phyloP scores from a whole-genome alignment of 2,113 vertebrate genomes.

The Litocranius walleri region DNA sequence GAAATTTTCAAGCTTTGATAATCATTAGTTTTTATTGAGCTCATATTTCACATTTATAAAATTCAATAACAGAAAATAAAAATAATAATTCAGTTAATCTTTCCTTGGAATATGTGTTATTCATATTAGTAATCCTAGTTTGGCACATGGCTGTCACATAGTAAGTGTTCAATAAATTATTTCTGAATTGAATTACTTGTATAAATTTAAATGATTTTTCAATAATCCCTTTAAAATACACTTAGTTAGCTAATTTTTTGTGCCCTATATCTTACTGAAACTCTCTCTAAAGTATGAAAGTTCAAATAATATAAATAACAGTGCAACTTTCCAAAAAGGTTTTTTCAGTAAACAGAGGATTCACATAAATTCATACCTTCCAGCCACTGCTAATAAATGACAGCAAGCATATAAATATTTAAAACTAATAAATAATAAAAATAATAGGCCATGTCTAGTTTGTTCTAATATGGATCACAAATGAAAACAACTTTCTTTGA shows the following conservation, averaged over 20 bases:
- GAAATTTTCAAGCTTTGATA: background rate
- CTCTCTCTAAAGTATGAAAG: background rate
- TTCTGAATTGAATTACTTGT: background rate
- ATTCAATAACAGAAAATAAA: constrained; percentile 3
- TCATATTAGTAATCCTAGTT: background rate
- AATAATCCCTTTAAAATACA: background rate
- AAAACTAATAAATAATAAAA: constrained; percentile 23
- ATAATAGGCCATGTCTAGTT: background rate
- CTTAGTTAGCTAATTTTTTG: background rate
- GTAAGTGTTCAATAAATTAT: background rate
- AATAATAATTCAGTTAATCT: background rate
- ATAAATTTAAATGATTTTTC: background rate
- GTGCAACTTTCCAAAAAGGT: background rate
- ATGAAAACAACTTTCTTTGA: background rate
- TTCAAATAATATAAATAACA: background rate
- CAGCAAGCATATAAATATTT: background rate
- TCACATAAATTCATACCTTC: background rate
- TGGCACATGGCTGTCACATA: background rate
- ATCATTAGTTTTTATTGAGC: background rate
- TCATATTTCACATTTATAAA: constrained; percentile 1
- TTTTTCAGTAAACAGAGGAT: background rate
- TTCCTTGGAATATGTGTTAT: background rate
- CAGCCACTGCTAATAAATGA: background rate
- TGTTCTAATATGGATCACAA: background rate
- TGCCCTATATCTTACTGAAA: background rate